Evolutionary conservation across 1,140 invertebrate genomes (phyloP).

Genomic region (Coenobita brevimanus): DNA sequence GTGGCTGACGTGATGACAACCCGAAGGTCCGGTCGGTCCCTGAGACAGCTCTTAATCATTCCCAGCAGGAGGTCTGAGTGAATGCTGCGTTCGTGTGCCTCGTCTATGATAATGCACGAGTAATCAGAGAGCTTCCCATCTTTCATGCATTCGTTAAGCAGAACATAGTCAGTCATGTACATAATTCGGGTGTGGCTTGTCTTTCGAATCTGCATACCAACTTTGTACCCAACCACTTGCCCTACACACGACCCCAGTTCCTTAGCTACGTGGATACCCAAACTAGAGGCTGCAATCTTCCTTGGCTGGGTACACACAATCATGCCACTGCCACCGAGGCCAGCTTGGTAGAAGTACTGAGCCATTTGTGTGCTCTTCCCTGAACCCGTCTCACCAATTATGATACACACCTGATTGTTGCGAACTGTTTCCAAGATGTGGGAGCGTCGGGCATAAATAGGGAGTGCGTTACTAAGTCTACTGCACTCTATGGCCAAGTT

Average conservation of each 20-base stretch:
- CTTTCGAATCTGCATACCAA: background rate
- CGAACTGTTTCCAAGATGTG: constrained; percentile 12
- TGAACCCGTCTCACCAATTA: constrained; percentile 94
- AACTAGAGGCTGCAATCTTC: constrained; percentile 23
- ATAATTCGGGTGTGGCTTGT: background rate
- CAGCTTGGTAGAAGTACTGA: constrained; percentile 78
- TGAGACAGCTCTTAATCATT: background rate
- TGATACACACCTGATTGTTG: constrained; percentile 73
- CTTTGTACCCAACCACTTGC: constrained; percentile 12
- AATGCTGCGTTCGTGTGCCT: constrained; percentile 27
- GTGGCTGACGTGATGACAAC: background rate
- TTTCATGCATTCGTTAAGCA: constrained; percentile 32
- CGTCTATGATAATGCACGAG: constrained; percentile 37
- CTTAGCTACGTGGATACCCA: constrained; percentile 12
- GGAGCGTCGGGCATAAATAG: constrained; percentile 26
- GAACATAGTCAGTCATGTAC: constrained; percentile 24
- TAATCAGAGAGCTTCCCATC: background rate
- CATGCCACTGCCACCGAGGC: constrained; percentile 71
- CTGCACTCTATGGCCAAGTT: constrained; percentile 19
- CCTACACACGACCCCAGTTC: constrained; percentile 15
- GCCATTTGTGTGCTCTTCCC: too few relatives aligned
- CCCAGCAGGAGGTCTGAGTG: background rate
- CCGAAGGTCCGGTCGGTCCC: background rate
- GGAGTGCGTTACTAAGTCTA: constrained; percentile 8
- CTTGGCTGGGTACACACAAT: constrained; percentile 26